Conservation (phyloP, 2,888 invertebrate genomes). For the Aphodius sticticus region DNA sequence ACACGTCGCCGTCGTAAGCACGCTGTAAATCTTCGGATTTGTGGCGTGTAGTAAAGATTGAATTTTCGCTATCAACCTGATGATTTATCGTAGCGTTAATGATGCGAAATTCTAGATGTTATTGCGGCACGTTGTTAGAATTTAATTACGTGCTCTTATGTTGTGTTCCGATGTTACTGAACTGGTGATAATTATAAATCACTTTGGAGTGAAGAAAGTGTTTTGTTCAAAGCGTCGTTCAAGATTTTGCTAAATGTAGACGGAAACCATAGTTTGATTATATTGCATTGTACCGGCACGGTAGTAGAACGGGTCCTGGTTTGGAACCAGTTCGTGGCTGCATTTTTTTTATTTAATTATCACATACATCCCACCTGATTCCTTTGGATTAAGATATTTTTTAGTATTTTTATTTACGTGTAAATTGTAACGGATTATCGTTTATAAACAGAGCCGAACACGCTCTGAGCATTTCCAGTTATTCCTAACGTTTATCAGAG, state of each 20-base stretch:
- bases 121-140: neutral
- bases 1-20: slow-evolving; percentile 4
- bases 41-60: neutral
- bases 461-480: too few species aligned
- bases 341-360: too few species aligned
- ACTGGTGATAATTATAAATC: neutral
- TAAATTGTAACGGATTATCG: too few species aligned
- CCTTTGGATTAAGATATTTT: too few species aligned
- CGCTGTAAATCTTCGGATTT: neutral
- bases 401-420: too few species aligned
- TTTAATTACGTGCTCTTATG: neutral
- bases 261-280: neutral
- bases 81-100: neutral
- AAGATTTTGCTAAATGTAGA: neutral
- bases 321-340: too few species aligned
- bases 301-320: too few species aligned
- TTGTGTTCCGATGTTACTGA: neutral
- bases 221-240: neutral
- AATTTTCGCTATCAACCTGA: neutral
- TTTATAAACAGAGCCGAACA: too few species aligned
- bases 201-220: neutral
- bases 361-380: too few species aligned
- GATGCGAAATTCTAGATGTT: neutral
- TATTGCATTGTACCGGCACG: too few species aligned
- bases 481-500: too few species aligned